These are phyloP conservation scores for Bombyx mori DNA, from an alignment of 1,140 invertebrate genomes.

Conservation along the genomic window DNA sequence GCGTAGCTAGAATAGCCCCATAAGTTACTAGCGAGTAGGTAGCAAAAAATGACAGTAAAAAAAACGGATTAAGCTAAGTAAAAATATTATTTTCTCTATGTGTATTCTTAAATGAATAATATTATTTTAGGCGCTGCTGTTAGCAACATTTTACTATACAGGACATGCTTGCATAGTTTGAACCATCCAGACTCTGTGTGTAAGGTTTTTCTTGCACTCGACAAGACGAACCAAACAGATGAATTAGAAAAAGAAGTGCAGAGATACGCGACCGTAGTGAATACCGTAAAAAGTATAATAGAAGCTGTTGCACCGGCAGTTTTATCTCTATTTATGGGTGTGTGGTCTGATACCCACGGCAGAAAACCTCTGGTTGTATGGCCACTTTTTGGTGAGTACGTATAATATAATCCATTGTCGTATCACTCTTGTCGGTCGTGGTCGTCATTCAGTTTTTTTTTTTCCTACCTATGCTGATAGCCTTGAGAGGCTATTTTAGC, in stretches of 20 bases:
- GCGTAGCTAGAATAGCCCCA: too few species aligned
- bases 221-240: conserved; percentile 56
- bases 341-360: conserved; percentile 82
- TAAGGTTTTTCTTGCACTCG: conserved; percentile 40
- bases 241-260: conserved; percentile 75
- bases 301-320: conserved; percentile 76
- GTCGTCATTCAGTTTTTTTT: too few species aligned
- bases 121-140: conserved; percentile 43
- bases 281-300: conserved; percentile 72
- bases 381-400: conserved; percentile 56
- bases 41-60: too few species aligned
- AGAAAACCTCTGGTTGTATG: conserved; percentile 78
- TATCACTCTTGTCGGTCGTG: too few species aligned
- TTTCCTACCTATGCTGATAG: too few species aligned
- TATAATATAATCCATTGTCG: neutral
- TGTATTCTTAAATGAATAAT: neutral
- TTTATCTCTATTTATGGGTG: conserved; percentile 77
- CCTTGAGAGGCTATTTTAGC: too few species aligned
- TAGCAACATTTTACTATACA: conserved; percentile 50
- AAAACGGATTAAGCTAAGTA: too few species aligned
- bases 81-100: too few species aligned
- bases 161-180: conserved; percentile 51
- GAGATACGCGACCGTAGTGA: conserved; percentile 73
- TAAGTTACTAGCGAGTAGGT: too few species aligned
- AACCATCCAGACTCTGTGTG: conserved; percentile 39